Conservation (phyloP, 2,888 invertebrate genomes). For the Platynereis dumerilii region DNA sequence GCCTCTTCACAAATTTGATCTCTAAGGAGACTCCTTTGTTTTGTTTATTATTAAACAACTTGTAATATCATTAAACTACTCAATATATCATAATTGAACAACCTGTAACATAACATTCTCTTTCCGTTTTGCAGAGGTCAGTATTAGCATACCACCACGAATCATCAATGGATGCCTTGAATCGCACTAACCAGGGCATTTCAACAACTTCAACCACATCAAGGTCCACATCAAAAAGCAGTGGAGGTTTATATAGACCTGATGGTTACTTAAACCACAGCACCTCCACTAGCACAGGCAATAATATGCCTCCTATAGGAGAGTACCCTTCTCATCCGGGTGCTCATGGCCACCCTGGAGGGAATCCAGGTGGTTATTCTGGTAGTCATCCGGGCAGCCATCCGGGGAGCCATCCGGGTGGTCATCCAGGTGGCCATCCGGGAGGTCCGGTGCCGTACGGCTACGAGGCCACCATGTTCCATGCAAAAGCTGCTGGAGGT, state of each 20-base stretch:
- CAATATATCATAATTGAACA: too few relatives aligned
- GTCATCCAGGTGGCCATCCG: slow-evolving; percentile 36
- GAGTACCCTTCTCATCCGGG: slow-evolving; percentile 36
- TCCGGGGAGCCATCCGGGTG: slow-evolving; percentile 6
- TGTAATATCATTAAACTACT: too few relatives aligned
- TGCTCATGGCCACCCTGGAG: slow-evolving; percentile 15
- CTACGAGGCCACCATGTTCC: slow-evolving; percentile 44
- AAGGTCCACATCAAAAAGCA: slow-evolving; percentile 90
- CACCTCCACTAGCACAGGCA: slow-evolving; percentile 57
- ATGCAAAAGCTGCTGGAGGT: slow-evolving; percentile 40
- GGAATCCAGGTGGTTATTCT: too few relatives aligned
- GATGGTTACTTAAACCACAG: slow-evolving; percentile 57
- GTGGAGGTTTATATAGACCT: slow-evolving; percentile 79
- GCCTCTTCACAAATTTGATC: too few relatives aligned
- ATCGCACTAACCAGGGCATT: slow-evolving; percentile 75
- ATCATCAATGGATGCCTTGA: slow-evolving; percentile 60
- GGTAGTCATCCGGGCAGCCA: too few relatives aligned
- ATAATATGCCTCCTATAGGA: slow-evolving; percentile 42
- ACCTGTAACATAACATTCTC: too few relatives aligned
- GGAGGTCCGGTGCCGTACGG: slow-evolving; percentile 47
- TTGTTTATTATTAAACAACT: too few relatives aligned
- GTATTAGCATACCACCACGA: slow-evolving; percentile 82
- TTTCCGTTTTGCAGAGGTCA: slow-evolving; percentile 72
- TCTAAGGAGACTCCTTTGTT: too few relatives aligned
- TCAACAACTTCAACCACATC: slow-evolving; percentile 95